Base-by-base conservation (phyloP, 2,888 invertebrate species). In the Drosophila meridionalis region DNA sequence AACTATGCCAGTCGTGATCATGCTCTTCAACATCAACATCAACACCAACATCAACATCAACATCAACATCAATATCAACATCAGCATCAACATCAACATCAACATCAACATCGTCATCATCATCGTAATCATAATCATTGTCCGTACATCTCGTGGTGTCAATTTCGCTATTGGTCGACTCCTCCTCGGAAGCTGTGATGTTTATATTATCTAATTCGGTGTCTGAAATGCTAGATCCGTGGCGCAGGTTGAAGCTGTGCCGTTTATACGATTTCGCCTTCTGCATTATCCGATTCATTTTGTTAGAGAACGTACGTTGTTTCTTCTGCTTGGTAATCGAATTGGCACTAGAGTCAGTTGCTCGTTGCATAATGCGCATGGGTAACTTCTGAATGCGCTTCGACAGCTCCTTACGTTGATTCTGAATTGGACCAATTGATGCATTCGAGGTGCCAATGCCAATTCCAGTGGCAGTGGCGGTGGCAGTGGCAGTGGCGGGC, bases 251-350 rank as follows among this genome's bases (percentile, higher is more conserved):
- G 68, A 92, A 90, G 76, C 92, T 93, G 63, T 95, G 95, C 50
- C 93, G 92, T 40, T 92, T 89, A 76, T 92, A 93, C 0, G 90
- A 90, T 91, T 97, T 96, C 0, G 97, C 97, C 93, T 97, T 97
- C 92, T 97, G 97, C 82, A 98, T 93, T 73, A 98, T 95, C 30
- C 97, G 97, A 1, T 97, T 97, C 93, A 98, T 96, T 0, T 97
- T 97, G 0, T 97, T 96, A 0, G 97, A 97, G 61, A 98, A 94
- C 6, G 96, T 95, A 80, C 96, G 96, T 90, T 97, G 96, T 90
- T 97, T 97, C 91, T 97, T 97, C 92, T 64, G 71, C 43, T 73
- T 77, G 8, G 34, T 34, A 28, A 3, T 7, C 40, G n/a, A 28
- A 40, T 28, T 28, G 28, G 12, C 12, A 40, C 5, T 58, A 53